phyloP scores from a whole-genome alignment of 2,113 vertebrate species.

The Semnornis frantzii region DNA sequence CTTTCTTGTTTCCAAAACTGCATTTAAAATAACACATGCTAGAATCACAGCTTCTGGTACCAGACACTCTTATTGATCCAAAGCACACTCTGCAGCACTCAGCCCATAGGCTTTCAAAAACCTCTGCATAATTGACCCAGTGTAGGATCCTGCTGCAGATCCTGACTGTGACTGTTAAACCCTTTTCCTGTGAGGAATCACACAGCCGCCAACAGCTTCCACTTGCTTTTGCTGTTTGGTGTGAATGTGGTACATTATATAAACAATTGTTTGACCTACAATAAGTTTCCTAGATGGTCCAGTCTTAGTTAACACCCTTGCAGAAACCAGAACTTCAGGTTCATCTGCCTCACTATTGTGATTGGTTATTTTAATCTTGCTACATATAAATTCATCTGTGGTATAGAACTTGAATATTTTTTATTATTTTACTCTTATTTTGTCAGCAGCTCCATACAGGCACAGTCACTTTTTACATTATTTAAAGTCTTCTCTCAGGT shows the following conservation, averaged over 20 bases:
- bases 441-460: background rate
- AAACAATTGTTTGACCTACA: background rate
- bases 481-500: constrained; percentile 23
- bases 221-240: background rate
- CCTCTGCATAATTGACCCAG: background rate
- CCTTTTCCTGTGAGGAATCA: background rate
- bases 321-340: background rate
- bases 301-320: background rate
- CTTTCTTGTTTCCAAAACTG: background rate
- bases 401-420: background rate
- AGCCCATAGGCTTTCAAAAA: background rate
- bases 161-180: background rate
- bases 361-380: background rate
- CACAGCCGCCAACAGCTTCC: background rate
- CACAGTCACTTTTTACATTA: background rate
- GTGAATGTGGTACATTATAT: background rate
- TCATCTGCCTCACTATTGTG: background rate
- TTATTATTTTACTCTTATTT: background rate
- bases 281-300: background rate
- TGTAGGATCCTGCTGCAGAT: background rate
- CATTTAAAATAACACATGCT: background rate
- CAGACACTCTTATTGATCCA: background rate
- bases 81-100: background rate
- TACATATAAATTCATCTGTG: background rate
- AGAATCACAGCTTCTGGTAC: background rate